phyloP scores from a whole-genome alignment of 2,797 vertebrate species.

The Intellagama lesueurii region DNA sequence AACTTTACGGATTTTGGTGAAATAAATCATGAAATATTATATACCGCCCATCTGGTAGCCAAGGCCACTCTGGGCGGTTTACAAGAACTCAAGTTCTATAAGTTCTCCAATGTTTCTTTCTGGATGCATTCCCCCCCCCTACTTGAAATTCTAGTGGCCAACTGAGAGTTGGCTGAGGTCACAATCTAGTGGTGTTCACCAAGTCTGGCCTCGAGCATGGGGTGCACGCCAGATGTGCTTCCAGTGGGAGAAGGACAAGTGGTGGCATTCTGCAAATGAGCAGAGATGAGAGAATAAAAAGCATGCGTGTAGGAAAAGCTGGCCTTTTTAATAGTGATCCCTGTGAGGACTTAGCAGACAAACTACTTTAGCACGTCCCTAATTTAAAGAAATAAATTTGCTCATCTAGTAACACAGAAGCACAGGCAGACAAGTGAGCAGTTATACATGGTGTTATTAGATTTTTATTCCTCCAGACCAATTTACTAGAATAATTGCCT shows the following conservation, averaged over 20 bases:
- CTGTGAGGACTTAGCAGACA: constrained; percentile 6
- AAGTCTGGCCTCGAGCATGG: no score
- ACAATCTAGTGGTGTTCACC: no score
- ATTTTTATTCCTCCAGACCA: constrained; percentile 63
- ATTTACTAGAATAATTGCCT: constrained; percentile 74
- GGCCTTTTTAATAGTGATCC: constrained; percentile 12
- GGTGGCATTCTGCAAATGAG: background rate
- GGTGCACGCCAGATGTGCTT: background rate
- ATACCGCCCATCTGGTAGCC: no score
- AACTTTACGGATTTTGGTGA: no score
- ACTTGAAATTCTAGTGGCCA: no score
- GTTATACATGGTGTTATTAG: constrained; percentile 66
- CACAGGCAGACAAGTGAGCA: constrained; percentile 43
- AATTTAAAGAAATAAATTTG: constrained; percentile 70
- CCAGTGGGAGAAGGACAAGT: background rate
- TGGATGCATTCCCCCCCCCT: no score
- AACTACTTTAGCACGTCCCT: constrained; percentile 49
- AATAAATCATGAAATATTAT: no score
- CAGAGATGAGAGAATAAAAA: background rate
- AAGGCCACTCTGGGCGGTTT: no score
- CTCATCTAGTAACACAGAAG: constrained; percentile 42
- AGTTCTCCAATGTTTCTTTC: no score
- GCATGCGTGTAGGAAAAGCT: background rate
- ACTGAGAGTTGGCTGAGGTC: no score
- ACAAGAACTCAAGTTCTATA: no score